Evolutionary conservation across 2,888 invertebrate species (phyloP), one percentile per base, ranked within the genome.

Genomic region (Agriopis marginaria): DNA sequence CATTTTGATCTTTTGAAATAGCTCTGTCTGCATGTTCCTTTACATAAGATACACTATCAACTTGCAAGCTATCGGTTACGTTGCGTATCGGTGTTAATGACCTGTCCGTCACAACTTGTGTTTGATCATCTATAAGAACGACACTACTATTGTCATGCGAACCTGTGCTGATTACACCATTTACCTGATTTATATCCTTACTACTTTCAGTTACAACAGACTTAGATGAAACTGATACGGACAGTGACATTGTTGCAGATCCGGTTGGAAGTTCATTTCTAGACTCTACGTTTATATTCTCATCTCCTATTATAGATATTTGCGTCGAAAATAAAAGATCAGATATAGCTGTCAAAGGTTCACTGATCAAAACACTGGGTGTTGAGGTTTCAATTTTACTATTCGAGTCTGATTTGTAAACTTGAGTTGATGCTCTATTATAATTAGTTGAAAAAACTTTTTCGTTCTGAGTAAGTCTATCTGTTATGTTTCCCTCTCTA

Each of bases 401-500:
- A 17, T 17, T 47, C 40, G n/a, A 12, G 6, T 60, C 42, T 11
- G 40, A 40, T 12, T 12, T 59, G 14, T 47, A 17, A 12, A n/a
- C 10, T 6, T 8, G 56, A n/a, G 12, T 70, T 23, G 44, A 17
- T 9, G 32, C n/a, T 53, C 9, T 58, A 8, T 55, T 42, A 10
- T 63, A 10, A 7, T 32, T 23, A 6, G 63, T 47, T 7, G 60
- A 62, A 45, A 59, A 53, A 63, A 63, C 62, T 42, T 62, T 63
- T 54, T 70, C 68, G 17, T 66, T 66, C 10, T 7, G 44, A 14
- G 47, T 14, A 6, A 49, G n/a, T 61, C 14, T 63, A 11, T 61
- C 2, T 17, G 23, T 54, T 47, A 44, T 40, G 49, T 55, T 66
- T 23, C 32, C 17, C 4, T 55, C 8, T 6, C 9, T 3, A 14